Percentiles rank a stretch among this genome's conserved stretches.
Evolutionary conservation across 2,888 invertebrate genomes (phyloP).

Genomic region (Scaptomyza tumidula): DNA sequence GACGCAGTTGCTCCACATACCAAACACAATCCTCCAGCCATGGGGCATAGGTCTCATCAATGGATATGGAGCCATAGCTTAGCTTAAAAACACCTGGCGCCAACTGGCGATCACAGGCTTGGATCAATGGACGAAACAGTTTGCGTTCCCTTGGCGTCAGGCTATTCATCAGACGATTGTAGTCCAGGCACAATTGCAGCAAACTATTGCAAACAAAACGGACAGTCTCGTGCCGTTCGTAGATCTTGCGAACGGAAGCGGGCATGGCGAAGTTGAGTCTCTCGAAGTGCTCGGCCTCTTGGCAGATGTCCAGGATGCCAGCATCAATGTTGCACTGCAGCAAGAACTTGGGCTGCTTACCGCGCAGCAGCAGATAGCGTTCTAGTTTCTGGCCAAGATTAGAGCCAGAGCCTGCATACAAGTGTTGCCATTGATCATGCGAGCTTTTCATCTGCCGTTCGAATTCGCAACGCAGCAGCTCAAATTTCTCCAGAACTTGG

Average conservation of each 20-base stretch:
- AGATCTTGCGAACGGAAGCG: slow-evolving; percentile 88
- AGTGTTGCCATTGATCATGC: slow-evolving; percentile 86
- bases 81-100: slow-evolving; percentile 89
- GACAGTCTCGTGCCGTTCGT: slow-evolving; percentile 86
- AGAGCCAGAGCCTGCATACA: slow-evolving; percentile 83
- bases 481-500: slow-evolving; percentile 87
- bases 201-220: slow-evolving; percentile 89
- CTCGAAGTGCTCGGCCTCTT: slow-evolving; percentile 91
- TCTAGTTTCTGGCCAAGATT: slow-evolving; percentile 87
- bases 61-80: slow-evolving; percentile 87
- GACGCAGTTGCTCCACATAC: slow-evolving; percentile 89
- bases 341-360: slow-evolving; percentile 87
- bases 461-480: slow-evolving; percentile 73
- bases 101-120: slow-evolving; percentile 88
- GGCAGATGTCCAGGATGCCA: slow-evolving; percentile 88
- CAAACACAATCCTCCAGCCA: slow-evolving; percentile 49
- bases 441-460: slow-evolving; percentile 85
- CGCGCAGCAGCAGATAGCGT: slow-evolving; percentile 90
- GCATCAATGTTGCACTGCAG: slow-evolving; percentile 92
- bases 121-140: slow-evolving; percentile 91
- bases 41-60: slow-evolving; percentile 86
- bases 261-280: slow-evolving; percentile 89
- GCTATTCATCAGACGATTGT: slow-evolving; percentile 91
- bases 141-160: slow-evolving; percentile 91
- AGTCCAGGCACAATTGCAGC: slow-evolving; percentile 89